Evolutionary conservation across 2,113 vertebrate species (phyloP).

Genomic region (Rutilus rutilus): DNA sequence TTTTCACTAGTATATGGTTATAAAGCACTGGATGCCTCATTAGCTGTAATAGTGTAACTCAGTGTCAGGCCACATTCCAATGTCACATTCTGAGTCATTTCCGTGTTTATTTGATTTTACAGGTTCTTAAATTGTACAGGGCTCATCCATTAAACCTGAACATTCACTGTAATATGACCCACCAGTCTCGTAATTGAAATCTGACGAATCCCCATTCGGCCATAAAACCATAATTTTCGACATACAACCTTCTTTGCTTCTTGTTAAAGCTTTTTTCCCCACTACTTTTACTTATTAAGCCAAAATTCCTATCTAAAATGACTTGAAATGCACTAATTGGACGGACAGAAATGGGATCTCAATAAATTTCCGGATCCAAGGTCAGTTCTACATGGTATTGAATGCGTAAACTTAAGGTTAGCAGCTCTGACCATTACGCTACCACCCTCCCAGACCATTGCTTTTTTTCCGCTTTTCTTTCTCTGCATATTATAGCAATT

Average conservation of each 20-base stretch:
- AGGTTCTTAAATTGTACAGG: background rate
- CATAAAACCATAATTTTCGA: slow-evolving; percentile 14
- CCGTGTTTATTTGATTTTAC: background rate
- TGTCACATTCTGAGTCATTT: background rate
- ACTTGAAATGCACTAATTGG: slow-evolving; percentile 7
- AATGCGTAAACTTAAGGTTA: background rate
- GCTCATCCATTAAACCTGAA: background rate
- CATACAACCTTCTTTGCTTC: background rate
- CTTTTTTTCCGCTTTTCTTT: background rate
- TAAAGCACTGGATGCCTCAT: background rate
- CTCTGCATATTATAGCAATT: background rate
- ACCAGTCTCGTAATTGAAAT: slow-evolving; percentile 21
- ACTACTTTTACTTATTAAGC: background rate
- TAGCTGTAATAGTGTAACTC: background rate
- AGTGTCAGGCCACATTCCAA: background rate
- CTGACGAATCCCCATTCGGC: background rate
- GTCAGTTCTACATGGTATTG: background rate
- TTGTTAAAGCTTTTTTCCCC: background rate
- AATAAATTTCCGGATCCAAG: background rate
- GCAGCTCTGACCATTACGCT: background rate
- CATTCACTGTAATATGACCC: background rate
- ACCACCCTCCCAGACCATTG: background rate
- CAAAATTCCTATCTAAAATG: background rate
- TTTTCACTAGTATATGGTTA: background rate
- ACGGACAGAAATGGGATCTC: background rate